Conservation (phyloP, 2,113 vertebrate species). For the Pygoscelis adeliae region DNA sequence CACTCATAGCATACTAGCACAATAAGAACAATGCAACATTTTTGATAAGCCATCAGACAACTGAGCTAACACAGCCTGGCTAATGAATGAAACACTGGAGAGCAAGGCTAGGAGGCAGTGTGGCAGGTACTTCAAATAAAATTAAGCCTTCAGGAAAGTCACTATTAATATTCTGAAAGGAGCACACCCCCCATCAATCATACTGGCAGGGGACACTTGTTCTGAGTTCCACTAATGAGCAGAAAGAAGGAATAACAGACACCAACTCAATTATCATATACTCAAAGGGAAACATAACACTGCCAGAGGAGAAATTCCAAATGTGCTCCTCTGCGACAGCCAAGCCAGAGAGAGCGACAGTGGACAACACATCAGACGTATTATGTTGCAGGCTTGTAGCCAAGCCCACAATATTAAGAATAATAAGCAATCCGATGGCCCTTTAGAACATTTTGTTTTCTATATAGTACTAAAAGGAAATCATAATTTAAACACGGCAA, state of each 20-base stretch:
- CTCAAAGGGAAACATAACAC: not conserved
- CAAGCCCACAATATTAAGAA: not conserved
- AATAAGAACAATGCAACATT: not conserved
- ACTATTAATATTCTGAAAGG: not conserved
- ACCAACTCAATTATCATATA: not conserved
- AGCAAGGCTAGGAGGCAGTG: not conserved
- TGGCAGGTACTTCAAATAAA: not conserved
- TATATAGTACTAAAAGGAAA: slow-evolving; percentile 9
- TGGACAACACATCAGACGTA: not conserved
- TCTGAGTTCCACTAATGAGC: not conserved
- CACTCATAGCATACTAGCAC: not conserved
- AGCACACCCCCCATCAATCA: not conserved
- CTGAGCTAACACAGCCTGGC: not conserved
- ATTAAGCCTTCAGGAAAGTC: not conserved
- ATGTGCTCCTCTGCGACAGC: not conserved
- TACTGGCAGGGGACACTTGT: not conserved
- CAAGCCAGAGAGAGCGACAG: not conserved
- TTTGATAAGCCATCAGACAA: not conserved
- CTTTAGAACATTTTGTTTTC: slow-evolving; percentile 22
- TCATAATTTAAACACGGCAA: not conserved
- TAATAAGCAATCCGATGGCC: not conserved
- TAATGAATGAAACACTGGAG: not conserved
- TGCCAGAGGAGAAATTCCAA: not conserved
- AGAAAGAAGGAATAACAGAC: not conserved
- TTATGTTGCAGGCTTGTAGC: not conserved